Base-by-base conservation (phyloP, 2,888 invertebrate species). In the Caradrina kadenii region DNA sequence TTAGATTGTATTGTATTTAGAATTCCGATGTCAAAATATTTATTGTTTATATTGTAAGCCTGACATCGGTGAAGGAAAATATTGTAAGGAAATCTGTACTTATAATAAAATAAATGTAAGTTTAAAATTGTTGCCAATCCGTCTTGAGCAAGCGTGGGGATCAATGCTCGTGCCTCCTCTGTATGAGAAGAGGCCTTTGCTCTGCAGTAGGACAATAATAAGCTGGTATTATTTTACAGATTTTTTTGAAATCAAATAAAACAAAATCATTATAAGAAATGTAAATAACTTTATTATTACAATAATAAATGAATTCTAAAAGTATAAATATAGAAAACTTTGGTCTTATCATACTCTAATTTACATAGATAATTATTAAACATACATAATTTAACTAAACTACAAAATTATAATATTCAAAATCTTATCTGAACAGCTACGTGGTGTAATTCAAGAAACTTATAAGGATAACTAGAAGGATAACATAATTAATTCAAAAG, bases 301-400 rank as follows among this genome's bases (percentile, higher is more conserved):
- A n/a, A 22, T 54, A 63, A 62, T 59, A 65, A 65, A 65, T 62
- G 60, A 61, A 58, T 74, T 60, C 64, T 42, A 59, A 65, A 53
- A 67, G 63, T 77, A 77, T 49, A 78, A 77, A 78, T 64, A 78
- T 74, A 70, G 17, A 74, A 78, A 66, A 74, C 56, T 66, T 77
- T 64, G 22, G 53, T 42, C 19, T 66, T 69, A 77, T 72, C 63
- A 39, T 67, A 55, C 0, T 50, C 50, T 69, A 66, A 77, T 77
- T 63, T 56, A 56, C 52, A 56, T 61, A 63, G 26, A 53, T 52
- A 62, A 19, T 22, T 45, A 55, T 52, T 50, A 61, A 17, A 55
- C 61, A 52, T 35, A 49, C 15, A 68, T 59, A 72, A 58, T 42
- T 39, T 17, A 22, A 49, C 26, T 22, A 48, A 76, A 55, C 45